Evolutionary conservation across 2,888 invertebrate species (phyloP), one percentile per base, ranked within the genome.

Genomic region (Calliopum simillimum): DNA sequence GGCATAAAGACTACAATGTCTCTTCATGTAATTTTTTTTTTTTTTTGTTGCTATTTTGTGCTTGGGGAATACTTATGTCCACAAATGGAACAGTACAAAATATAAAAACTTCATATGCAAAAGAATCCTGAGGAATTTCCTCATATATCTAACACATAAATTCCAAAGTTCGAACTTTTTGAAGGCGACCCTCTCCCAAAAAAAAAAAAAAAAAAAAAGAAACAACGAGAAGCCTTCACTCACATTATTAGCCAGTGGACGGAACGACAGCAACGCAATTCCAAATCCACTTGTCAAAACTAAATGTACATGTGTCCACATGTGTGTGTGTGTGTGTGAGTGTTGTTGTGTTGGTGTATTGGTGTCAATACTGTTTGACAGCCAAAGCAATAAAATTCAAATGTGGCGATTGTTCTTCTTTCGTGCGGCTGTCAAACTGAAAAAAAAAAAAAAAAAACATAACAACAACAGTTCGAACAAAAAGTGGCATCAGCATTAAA

Each of bases 381-480:
- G 79, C 74, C 77, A 72, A 81, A 79, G 79, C 82, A 84, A 84
- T 84, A 84, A 84, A 84, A 83, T 84, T 84, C 83, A 83, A 83
- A 84, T 84, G 82, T 76, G 81, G 79, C 80, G 80, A 80, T 80
- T 81, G 78, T 76, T 76, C 72, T 73, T 72, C 78, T 75, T 75
- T 78, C 77, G 77, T 75, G 72, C 71, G 72, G 74, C 68, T 80
- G 81, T 79, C 79, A 79, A 74, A 73, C 68, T 73, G 51, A 56
- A 51, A 65, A 63, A 51, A 41, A 66, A 16, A 49, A 19, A 58
- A 59, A 53, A 14, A 55, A 55, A 55, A 23, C 46, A n/a, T n/a
- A n/a, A 16, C n/a, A 23, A 43, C 49, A 19, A 8, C 61, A 44
- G 16, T 5, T 16, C 4, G 12, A 62, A 19, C 16, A n/a, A n/a